A percentile compares a stretch with the other conserved stretches of the same genome.
phyloP scores from a whole-genome alignment of 2,797 vertebrate genomes.

The Antrozous pallidus region DNA sequence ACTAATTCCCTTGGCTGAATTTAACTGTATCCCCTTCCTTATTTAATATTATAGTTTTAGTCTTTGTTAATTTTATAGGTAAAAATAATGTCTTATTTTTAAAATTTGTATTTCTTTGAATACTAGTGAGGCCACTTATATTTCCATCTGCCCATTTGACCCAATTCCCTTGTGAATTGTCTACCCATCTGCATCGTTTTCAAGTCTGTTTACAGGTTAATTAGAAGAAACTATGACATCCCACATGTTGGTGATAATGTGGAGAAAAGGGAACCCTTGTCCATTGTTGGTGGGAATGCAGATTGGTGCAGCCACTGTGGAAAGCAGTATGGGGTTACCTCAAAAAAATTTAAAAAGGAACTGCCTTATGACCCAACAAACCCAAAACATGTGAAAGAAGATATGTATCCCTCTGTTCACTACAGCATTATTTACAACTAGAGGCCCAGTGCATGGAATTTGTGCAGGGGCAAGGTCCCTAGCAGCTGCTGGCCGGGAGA shows the following conservation, averaged over 20 bases:
- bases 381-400: too few relatives aligned
- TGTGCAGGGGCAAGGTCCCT: too few relatives aligned
- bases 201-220: background rate
- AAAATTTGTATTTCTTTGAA: background rate
- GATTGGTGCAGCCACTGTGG: too few relatives aligned
- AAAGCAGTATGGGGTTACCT: too few relatives aligned
- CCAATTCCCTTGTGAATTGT: background rate
- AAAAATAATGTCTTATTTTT: background rate
- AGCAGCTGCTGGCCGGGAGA: fast-evolving
- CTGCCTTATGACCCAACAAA: too few relatives aligned
- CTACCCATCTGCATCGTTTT: background rate
- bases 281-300: too few relatives aligned
- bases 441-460: too few relatives aligned
- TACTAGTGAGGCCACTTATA: background rate
- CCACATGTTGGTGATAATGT: too few relatives aligned
- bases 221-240: background rate
- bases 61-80: background rate
- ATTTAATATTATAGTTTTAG: background rate
- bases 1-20: background rate
- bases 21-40: background rate
- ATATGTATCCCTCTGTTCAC: too few relatives aligned
- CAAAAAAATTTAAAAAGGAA: too few relatives aligned
- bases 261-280: too few relatives aligned
- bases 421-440: too few relatives aligned
- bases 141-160: background rate